Percentiles rank a stretch among this genome's conserved stretches.
phyloP scores from a whole-genome alignment of 2,797 vertebrate species.

The Enteromius afrohamiltoni region DNA sequence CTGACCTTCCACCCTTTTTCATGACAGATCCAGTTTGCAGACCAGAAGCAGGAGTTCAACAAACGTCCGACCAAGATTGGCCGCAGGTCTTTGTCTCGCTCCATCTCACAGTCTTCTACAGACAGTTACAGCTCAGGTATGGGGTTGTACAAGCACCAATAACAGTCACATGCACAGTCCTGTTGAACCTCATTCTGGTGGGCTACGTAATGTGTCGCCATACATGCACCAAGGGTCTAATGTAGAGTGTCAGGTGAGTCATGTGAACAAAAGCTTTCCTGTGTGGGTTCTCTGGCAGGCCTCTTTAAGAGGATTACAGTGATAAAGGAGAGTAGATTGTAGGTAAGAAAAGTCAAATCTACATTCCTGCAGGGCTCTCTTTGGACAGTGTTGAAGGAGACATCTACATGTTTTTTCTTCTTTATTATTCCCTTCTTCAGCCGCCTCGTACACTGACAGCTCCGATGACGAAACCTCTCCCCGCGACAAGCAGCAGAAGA shows the following conservation, averaged over 20 bases:
- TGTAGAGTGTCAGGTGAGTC: not conserved
- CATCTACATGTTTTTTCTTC: not conserved
- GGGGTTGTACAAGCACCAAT: not conserved
- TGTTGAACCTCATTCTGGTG: slow-evolving; percentile 14
- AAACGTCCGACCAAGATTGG: slow-evolving; percentile 97
- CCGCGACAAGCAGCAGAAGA: slow-evolving; percentile 97
- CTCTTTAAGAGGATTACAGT: slow-evolving; percentile 34
- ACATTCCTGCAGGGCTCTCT: not conserved
- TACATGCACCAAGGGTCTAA: not conserved
- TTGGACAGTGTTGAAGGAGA: no score
- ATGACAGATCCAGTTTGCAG: slow-evolving; percentile 95
- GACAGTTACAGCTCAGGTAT: slow-evolving; percentile 99
- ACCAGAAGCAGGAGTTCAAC: slow-evolving; percentile 99
- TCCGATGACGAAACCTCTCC: slow-evolving; percentile 98
- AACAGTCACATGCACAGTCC: slow-evolving; percentile 1
- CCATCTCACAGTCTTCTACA: slow-evolving; percentile 98
- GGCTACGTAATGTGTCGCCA: not conserved
- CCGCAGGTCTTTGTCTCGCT: slow-evolving; percentile 95
- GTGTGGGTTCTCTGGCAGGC: not conserved
- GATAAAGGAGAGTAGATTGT: not conserved
- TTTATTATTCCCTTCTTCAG: slow-evolving; percentile 68
- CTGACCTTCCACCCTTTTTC: not conserved
- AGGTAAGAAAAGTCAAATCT: not conserved
- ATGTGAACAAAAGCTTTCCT: slow-evolving; percentile 1
- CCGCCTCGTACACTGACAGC: slow-evolving; percentile 98